Evolutionary conservation across 2,888 invertebrate species (phyloP).

Genomic region (Embidobia sp.): DNA sequence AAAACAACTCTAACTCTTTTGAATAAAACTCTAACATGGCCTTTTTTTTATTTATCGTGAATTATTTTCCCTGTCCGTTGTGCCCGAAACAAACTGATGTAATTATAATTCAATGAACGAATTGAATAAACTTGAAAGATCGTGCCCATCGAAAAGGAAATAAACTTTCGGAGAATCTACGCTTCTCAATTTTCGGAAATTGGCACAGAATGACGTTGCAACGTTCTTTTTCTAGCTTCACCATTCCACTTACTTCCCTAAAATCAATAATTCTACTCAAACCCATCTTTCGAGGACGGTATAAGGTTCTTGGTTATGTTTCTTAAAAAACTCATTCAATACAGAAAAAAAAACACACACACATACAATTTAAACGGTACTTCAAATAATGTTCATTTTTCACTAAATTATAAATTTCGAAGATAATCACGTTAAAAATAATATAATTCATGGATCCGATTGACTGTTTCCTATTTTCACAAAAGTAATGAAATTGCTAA

Average conservation of each 20-base stretch:
- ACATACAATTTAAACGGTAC: no score
- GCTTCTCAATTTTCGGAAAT: constrained; percentile 70
- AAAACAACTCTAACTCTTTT: no score
- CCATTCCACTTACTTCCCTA: constrained; percentile 45
- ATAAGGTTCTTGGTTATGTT: constrained; percentile 45
- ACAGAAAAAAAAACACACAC: no score
- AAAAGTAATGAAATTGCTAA: no score
- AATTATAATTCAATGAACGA: constrained; percentile 49
- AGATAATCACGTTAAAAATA: no score
- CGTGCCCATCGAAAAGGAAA: constrained; percentile 40
- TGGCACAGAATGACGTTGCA: constrained; percentile 76
- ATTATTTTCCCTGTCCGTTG: no score
- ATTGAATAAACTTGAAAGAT: no score
- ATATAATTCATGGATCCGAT: no score
- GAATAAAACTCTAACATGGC: neutral
- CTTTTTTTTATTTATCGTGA: neutral
- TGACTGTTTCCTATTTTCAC: no score
- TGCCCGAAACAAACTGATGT: constrained; percentile 31
- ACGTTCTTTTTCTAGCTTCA: constrained; percentile 66
- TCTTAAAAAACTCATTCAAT: constrained; percentile 8
- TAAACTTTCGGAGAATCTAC: constrained; percentile 35
- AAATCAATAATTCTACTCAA: constrained; percentile 73
- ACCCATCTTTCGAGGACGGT: constrained; percentile 28
- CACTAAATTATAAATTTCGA: no score
- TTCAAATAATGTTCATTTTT: no score